Evolutionary conservation across 1,140 invertebrate species (phyloP).

Genomic region (Grapholita molesta): DNA sequence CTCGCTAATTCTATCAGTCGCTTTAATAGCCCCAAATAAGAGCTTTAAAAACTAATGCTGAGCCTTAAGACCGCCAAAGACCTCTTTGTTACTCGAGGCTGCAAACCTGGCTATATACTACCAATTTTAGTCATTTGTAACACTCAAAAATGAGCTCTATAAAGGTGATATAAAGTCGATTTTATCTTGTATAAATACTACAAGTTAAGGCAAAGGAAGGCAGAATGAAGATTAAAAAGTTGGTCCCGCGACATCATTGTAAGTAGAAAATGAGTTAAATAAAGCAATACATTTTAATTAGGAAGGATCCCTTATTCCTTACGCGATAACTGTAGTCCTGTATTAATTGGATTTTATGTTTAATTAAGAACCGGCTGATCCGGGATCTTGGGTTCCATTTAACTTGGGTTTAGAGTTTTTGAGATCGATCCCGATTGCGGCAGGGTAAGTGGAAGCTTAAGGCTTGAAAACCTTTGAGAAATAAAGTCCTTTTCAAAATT

Average conservation of each 20-base stretch:
- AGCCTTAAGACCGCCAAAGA: conserved; percentile 73
- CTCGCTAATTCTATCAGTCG: conserved; percentile 72
- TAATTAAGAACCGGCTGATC: conserved; percentile 55
- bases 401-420: conserved; percentile 3
- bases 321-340: conserved; percentile 68
- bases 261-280: conserved; percentile 77
- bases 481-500: too few species aligned
- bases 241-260: conserved; percentile 72
- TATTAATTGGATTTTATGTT: conserved; percentile 78
- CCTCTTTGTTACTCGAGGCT: conserved; percentile 70
- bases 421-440: neutral
- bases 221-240: conserved; percentile 72
- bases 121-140: neutral
- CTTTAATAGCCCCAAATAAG: conserved; percentile 64
- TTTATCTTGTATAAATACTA: conserved; percentile 16
- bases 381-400: conserved; percentile 3
- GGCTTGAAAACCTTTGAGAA: neutral
- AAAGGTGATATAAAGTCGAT: neutral
- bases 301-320: conserved; percentile 71
- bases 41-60: conserved; percentile 76
- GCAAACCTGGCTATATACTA: conserved; percentile 52
- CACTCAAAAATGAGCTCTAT: conserved; percentile 21
- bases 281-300: conserved; percentile 78
- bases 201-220: conserved; percentile 58
- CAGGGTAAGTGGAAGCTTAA: neutral